These are phyloP conservation scores for Drosophila mulleri DNA, from an alignment of 2,888 invertebrate genomes.

Conservation along the genomic window DNA sequence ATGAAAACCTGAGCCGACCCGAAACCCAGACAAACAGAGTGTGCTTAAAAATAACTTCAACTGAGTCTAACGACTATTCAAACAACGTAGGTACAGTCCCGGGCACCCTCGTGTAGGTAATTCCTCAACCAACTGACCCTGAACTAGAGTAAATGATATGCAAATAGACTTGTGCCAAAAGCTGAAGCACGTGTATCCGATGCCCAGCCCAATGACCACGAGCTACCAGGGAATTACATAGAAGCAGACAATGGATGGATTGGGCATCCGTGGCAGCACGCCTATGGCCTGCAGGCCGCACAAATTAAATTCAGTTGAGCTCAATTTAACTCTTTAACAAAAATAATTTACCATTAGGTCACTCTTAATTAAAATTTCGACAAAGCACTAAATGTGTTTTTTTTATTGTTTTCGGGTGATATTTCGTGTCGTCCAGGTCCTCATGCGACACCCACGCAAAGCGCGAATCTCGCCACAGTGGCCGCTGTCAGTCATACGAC, in stretches of 20 bases:
- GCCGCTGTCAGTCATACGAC: slow-evolving; percentile 57
- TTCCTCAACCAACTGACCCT: slow-evolving; percentile 14
- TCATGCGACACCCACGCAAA: slow-evolving; percentile 8
- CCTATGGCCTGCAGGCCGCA: background rate
- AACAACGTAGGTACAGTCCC: slow-evolving; percentile 3
- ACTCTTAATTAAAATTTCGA: slow-evolving; percentile 44
- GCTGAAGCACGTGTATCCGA: background rate
- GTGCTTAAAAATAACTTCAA: background rate
- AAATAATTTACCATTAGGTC: slow-evolving; percentile 19
- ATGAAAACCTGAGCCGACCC: background rate
- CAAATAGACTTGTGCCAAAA: slow-evolving; percentile 7
- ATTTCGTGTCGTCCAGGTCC: slow-evolving; percentile 1
- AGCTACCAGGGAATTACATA: background rate
- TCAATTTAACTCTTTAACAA: slow-evolving; percentile 9
- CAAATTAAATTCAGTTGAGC: background rate
- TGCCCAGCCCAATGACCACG: background rate
- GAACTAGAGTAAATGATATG: background rate
- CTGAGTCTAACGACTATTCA: background rate
- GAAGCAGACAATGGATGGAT: background rate
- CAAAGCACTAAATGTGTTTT: slow-evolving; percentile 12
- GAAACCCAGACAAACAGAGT: background rate
- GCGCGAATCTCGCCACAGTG: slow-evolving; percentile 16
- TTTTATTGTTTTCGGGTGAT: slow-evolving; percentile 1
- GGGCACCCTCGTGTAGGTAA: background rate
- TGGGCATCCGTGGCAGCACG: too few relatives aligned